Conservation (phyloP, 1,140 invertebrate species). For the Nephotettix cincticeps region DNA sequence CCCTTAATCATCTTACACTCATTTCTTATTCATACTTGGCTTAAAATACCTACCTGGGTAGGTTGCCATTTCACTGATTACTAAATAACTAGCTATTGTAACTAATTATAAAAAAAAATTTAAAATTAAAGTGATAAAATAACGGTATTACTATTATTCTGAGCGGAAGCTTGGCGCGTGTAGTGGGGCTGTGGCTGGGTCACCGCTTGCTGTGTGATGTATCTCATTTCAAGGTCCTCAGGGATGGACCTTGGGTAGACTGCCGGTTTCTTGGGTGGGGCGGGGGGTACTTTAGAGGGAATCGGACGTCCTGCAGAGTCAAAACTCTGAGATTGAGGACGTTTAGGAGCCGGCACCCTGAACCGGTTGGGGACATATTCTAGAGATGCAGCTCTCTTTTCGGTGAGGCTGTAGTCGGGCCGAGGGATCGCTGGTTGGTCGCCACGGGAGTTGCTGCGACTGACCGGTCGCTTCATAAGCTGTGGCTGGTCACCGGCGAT, state of each 20-base stretch:
- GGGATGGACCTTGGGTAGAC: neutral
- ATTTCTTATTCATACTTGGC: too few relatives aligned
- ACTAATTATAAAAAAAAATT: too few relatives aligned
- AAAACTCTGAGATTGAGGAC: neutral
- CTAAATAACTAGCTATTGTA: too few relatives aligned
- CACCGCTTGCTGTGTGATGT: too few relatives aligned
- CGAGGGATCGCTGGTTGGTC: neutral
- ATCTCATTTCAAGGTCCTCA: neutral
- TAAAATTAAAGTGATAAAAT: too few relatives aligned
- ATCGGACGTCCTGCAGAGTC: neutral
- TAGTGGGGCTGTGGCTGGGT: too few relatives aligned
- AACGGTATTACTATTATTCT: too few relatives aligned
- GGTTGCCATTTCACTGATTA: too few relatives aligned
- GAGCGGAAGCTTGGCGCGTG: too few relatives aligned
- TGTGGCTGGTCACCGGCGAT: conserved; percentile 13
- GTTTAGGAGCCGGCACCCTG: neutral
- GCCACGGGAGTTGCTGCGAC: neutral
- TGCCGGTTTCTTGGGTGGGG: neutral
- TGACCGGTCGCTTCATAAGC: neutral
- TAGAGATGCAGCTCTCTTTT: neutral
- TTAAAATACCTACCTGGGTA: too few relatives aligned
- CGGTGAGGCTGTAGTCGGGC: neutral
- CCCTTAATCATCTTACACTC: too few relatives aligned
- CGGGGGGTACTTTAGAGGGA: neutral
- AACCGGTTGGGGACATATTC: conserved; percentile 7